Base-by-base conservation (phyloP, 2,113 vertebrate genomes). In the Clarias gariepinus region DNA sequence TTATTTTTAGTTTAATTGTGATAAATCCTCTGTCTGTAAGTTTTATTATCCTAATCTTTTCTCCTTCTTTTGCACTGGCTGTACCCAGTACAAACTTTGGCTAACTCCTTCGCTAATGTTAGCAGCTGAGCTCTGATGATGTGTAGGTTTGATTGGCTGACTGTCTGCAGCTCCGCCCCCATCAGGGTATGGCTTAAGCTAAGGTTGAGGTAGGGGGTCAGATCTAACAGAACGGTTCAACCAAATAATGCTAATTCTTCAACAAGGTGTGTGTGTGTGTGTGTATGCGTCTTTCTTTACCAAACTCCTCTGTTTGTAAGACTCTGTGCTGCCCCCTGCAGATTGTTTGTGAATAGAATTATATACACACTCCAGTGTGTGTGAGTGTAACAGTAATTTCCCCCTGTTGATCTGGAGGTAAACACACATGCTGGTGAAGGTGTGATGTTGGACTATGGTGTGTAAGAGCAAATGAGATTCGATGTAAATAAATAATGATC, bases 301-400 rank as follows among this genome's bases (percentile, higher is more conserved):
- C 30, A 33, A 30, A 19, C 18, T 69, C 30, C 64, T 66, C n/a
- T 4, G 28, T 15, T 11, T 68, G 12, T 87, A 30, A 36, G 52
- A 82, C 19, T 79, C 74, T 53, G 64, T 63, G 66, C 64, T 83
- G 81, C 73, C 33, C 81, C 28, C 57, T 86, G 82, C 69, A 60
- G 52, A 13, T 12, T 76, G 64, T 28, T 33, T 12, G 23, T 79
- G 9, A 19, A 60, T 18, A 36, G 13, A 41, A 19, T 52, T 23
- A 47, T 25, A 47, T 9, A 47, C 21, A 3, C 19, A 47, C 36
- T 18, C 30, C 2, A 2, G 10, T 66, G 64, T 28, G n/a, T 1
- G 66, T 16, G 28, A 10, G 66, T 18, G 64, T 5, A 4, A 71
- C 19, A 71, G 21, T 10, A 21, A 41, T 10, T 33, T 28, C 13